A percentile compares a stretch with the other conserved stretches of the same genome.
These are phyloP conservation scores for Sebastes trivittatus DNA, from an alignment of 2,797 vertebrate genomes.

Conservation along the genomic window DNA sequence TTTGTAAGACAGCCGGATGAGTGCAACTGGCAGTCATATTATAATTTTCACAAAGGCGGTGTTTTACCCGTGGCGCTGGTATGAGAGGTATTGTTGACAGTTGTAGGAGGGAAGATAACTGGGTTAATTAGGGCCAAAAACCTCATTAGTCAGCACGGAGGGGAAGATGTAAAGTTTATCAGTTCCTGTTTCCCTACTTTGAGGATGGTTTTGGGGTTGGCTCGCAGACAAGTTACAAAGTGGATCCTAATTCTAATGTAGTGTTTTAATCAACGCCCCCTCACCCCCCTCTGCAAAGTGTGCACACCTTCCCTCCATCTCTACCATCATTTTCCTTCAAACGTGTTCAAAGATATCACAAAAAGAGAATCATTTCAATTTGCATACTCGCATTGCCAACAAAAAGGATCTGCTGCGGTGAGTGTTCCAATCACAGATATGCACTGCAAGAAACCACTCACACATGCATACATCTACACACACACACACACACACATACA, in stretches of 20 bases:
- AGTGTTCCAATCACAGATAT: slow-evolving; percentile 15
- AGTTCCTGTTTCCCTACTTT: slow-evolving; percentile 77
- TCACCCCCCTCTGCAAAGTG: neutral
- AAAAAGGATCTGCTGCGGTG: slow-evolving; percentile 29
- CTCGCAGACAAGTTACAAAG: slow-evolving; percentile 74
- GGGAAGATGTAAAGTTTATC: slow-evolving; percentile 78
- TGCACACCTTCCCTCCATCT: neutral
- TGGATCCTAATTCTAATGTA: slow-evolving; percentile 69
- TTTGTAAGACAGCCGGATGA: slow-evolving; percentile 73
- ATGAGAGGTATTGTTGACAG: slow-evolving; percentile 79
- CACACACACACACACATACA: neutral
- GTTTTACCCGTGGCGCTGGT: slow-evolving; percentile 57
- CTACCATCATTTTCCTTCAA: slow-evolving; percentile 39
- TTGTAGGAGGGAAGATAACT: slow-evolving; percentile 77
- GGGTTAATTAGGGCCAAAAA: slow-evolving; percentile 83
- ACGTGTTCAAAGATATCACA: slow-evolving; percentile 53
- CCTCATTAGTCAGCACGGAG: slow-evolving; percentile 78
- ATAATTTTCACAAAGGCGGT: slow-evolving; percentile 72
- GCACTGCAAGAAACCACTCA: neutral
- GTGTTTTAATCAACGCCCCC: slow-evolving; percentile 63
- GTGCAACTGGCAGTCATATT: slow-evolving; percentile 71
- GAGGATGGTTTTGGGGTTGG: slow-evolving; percentile 76
- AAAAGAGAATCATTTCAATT: slow-evolving; percentile 45
- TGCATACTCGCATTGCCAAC: slow-evolving; percentile 43
- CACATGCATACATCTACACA: neutral